A percentile compares a stretch with the other conserved stretches of the same genome.
Evolutionary conservation across 2,888 invertebrate genomes (phyloP).

Genomic region (Lysandra coridon): DNA sequence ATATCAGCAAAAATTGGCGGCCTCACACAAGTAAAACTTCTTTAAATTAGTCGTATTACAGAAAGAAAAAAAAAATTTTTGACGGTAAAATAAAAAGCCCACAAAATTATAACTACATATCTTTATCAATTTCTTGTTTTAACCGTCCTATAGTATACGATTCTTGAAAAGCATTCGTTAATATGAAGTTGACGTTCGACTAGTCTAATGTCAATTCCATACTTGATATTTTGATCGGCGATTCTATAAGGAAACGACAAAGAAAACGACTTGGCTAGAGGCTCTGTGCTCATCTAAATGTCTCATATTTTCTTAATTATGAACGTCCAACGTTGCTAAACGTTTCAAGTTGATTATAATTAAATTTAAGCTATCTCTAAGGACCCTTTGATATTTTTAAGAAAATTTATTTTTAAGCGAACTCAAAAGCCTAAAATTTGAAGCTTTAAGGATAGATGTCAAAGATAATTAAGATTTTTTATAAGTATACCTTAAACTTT

Average conservation of each 20-base stretch:
- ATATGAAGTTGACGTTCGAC: too few relatives aligned
- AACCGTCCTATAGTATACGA: conserved; percentile 11
- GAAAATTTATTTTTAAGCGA: conserved; percentile 20
- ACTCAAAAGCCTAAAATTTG: conserved; percentile 59
- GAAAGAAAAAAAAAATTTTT: neutral
- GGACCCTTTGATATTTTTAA: conserved; percentile 12
- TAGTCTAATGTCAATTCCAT: too few relatives aligned
- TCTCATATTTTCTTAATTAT: conserved; percentile 3
- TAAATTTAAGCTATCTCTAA: neutral
- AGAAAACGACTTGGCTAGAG: neutral
- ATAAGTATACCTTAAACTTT: too few relatives aligned
- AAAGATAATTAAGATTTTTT: conserved; percentile 52
- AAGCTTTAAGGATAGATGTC: conserved; percentile 74
- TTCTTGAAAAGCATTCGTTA: neutral
- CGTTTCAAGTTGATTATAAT: conserved; percentile 9
- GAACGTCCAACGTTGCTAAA: neutral
- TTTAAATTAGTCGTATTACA: neutral
- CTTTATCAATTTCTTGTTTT: neutral
- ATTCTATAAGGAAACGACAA: too few relatives aligned
- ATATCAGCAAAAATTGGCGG: too few relatives aligned
- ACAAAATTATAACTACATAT: neutral
- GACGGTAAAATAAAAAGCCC: neutral
- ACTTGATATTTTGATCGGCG: too few relatives aligned
- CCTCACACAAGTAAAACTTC: neutral
- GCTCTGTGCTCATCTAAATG: neutral